phyloP scores from a whole-genome alignment of 2,113 vertebrate species.

The Oreochromis aureus region DNA sequence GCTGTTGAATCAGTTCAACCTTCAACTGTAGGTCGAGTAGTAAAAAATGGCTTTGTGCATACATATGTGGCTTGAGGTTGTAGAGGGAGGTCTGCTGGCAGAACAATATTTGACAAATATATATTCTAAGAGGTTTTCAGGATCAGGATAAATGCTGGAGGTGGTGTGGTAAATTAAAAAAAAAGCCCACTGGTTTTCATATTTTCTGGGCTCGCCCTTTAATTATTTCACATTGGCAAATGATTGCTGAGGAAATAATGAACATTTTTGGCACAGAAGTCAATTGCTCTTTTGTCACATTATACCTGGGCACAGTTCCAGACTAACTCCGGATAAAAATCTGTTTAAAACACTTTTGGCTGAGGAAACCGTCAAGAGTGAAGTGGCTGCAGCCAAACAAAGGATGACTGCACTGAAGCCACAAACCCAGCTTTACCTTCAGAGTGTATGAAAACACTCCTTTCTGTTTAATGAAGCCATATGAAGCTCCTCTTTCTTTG shows the following conservation, averaged over 20 bases:
- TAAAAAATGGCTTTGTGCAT: background rate
- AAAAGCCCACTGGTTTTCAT: background rate
- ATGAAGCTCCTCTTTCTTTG: background rate
- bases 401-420: background rate
- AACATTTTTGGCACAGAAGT: background rate
- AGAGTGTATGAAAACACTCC: background rate
- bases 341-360: background rate
- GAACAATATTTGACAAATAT: background rate
- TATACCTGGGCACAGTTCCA: background rate
- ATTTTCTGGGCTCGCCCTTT: background rate
- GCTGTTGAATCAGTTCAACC: background rate
- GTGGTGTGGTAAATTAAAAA: background rate
- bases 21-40: background rate
- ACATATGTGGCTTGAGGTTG: background rate
- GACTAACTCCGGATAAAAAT: background rate
- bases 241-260: background rate
- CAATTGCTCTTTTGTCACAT: slow-evolving; percentile 6
- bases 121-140: background rate
- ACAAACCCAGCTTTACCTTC: background rate
- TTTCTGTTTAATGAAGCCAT: background rate
- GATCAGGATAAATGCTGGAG: background rate
- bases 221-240: background rate
- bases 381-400: background rate
- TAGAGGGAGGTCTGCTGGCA: background rate
- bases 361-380: background rate